Base-by-base conservation (phyloP, 1,140 invertebrate species). In the Diachasmimorpha longicaudata region DNA sequence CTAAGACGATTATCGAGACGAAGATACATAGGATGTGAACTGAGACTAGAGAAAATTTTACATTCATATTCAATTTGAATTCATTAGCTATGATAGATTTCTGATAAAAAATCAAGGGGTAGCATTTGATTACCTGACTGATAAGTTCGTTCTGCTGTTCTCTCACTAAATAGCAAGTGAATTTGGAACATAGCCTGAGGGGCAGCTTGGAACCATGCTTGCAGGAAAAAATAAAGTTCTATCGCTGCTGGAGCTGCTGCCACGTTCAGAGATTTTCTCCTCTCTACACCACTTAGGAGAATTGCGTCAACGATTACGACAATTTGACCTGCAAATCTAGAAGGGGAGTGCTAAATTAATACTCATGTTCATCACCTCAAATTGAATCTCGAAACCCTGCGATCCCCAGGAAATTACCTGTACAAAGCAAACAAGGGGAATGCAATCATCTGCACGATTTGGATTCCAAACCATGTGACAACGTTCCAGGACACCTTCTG, bases 171-270 rank as follows among this genome's bases (percentile, higher is more conserved):
- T 70, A 93, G 81, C 68, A 92, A 85, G 79, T 92, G 90, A 2
- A 91, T 83, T 80, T 93, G 92, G 19, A 94, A 88, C 25, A 94
- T 85, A 10, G 93, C 92, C 83, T 94, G 92, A 0, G 93, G 93
- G 9, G 92, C 92, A 5, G 93, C 91, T 83, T 95, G 93, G 25
- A 93, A 89, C 87, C 93, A 95, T n/a, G 93, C 91, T 84, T 95
- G 93, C 16, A 94, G 87, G 75, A 94, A 93, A 73, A 93, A 90
- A 82, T 94, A 94, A 5, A 95, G 85, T 83, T 94, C 93, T 74
- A 93, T 90, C 25, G 91, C 90, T 44, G 92, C 91, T 13, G 93
- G 91, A 52, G 90, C 85, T 2, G 90, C 87, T 4, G 92, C 90
- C 76, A 87, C 82, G 16, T 85, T 81, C 52, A 94, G 81, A 66